Conservation (phyloP, 2,797 vertebrate species). For the Falco peregrinus region DNA sequence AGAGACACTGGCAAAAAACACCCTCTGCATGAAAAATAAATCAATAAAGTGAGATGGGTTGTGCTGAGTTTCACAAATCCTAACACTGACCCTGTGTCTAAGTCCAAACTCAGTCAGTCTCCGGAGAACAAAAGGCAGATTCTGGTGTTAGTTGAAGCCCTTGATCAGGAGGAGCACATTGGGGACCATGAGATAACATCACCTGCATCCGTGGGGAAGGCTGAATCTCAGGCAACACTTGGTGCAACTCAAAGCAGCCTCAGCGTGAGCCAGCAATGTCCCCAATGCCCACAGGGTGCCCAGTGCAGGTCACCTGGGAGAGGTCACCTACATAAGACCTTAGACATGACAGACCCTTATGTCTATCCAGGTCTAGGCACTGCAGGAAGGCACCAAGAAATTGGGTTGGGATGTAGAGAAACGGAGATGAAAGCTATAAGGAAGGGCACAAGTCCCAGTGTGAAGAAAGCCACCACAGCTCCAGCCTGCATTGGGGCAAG, state of each 20-base stretch:
- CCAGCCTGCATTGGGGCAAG: not conserved
- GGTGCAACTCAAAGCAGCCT: not conserved
- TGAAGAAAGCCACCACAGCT: not conserved
- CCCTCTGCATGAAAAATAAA: not conserved
- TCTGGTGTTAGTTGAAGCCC: not conserved
- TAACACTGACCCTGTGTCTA: not conserved
- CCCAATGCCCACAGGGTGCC: not conserved
- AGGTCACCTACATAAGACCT: not conserved
- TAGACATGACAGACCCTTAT: not conserved
- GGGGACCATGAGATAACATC: not conserved
- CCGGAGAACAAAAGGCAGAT: not conserved
- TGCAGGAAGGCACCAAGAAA: not conserved
- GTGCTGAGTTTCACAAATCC: not conserved
- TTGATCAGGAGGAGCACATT: not conserved
- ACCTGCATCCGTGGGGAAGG: accelerated
- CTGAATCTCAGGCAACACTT: not conserved
- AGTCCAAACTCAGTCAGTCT: not conserved
- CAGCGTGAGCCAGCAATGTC: not conserved
- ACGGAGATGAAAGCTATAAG: not conserved
- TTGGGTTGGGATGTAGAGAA: not conserved
- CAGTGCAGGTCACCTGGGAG: not conserved
- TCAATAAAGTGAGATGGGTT: not conserved
- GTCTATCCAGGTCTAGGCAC: not conserved
- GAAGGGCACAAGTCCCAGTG: not conserved
- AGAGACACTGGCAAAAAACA: not conserved